Evolutionary conservation across 2,113 vertebrate genomes (phyloP).

Genomic region (Cephalopholis sonnerati): DNA sequence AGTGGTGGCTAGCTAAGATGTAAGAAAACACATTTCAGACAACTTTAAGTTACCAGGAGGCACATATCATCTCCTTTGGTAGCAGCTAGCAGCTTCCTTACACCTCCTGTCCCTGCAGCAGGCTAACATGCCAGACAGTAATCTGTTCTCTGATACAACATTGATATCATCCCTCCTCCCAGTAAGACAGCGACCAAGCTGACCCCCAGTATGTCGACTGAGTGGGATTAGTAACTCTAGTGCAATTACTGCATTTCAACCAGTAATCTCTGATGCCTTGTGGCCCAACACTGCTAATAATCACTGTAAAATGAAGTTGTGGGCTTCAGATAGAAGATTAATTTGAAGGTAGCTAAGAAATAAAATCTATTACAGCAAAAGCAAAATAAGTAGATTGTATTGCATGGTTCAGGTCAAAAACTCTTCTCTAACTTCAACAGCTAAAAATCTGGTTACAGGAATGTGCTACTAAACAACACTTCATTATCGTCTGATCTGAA

Average conservation of each 20-base stretch:
- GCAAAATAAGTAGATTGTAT: background rate
- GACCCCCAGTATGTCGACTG: background rate
- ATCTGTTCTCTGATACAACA: no score
- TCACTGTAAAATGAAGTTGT: background rate
- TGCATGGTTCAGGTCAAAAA: background rate
- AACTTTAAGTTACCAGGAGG: no score
- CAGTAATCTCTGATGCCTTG: background rate
- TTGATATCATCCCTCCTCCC: no score
- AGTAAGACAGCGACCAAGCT: background rate
- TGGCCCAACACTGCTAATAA: background rate
- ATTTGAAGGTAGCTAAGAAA: background rate
- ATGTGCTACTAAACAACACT: background rate
- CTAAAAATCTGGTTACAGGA: background rate
- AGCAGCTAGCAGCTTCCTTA: no score
- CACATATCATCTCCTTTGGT: no score
- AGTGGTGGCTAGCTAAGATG: no score
- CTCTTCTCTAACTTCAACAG: background rate
- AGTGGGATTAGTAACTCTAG: background rate
- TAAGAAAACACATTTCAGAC: no score
- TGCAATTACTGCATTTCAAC: background rate
- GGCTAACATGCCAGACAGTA: no score
- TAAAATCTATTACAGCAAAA: background rate
- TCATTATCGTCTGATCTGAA: background rate
- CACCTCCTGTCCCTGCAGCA: no score
- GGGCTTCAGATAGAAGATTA: background rate